Evolutionary conservation across 2,888 invertebrate species (phyloP).

Genomic region (Villa cingulata): DNA sequence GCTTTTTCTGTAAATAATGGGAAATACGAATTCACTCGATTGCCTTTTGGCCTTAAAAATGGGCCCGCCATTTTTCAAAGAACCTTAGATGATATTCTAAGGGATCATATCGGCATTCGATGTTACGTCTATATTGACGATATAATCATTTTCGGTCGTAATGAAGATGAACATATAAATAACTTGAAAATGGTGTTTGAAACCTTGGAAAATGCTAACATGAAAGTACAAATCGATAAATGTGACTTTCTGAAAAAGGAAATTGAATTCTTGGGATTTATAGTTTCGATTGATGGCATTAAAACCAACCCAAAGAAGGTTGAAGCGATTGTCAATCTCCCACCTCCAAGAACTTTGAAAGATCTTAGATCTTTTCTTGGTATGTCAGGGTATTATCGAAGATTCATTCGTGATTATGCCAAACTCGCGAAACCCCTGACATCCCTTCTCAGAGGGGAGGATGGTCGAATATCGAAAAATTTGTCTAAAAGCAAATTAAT

Average conservation of each 20-base stretch:
- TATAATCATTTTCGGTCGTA: constrained; percentile 7
- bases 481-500: constrained; percentile 9
- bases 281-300: constrained; percentile 18
- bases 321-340: constrained; percentile 13
- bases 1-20: constrained; percentile 7
- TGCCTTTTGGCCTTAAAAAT: constrained; percentile 8
- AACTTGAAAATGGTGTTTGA: constrained; percentile 3
- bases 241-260: constrained; percentile 20
- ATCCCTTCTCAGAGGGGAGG: constrained; percentile 15
- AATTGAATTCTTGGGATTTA: constrained; percentile 24
- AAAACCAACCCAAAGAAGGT: constrained; percentile 19
- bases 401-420: constrained; percentile 15
- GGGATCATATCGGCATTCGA: constrained; percentile 7
- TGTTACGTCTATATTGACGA: constrained; percentile 11
- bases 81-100: constrained; percentile 4
- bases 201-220: constrained; percentile 7
- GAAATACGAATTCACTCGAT: constrained; percentile 8
- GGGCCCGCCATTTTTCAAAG: constrained; percentile 9
- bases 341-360: constrained; percentile 13
- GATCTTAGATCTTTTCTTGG: constrained; percentile 14
- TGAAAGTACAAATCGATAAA: constrained; percentile 16
- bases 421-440: constrained; percentile 15
- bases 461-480: constrained; percentile 2
- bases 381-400: constrained; percentile 15
- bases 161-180: constrained; percentile 7